Base-by-base conservation (phyloP, 2,113 vertebrate genomes). In the Triplophysa tibetana region DNA sequence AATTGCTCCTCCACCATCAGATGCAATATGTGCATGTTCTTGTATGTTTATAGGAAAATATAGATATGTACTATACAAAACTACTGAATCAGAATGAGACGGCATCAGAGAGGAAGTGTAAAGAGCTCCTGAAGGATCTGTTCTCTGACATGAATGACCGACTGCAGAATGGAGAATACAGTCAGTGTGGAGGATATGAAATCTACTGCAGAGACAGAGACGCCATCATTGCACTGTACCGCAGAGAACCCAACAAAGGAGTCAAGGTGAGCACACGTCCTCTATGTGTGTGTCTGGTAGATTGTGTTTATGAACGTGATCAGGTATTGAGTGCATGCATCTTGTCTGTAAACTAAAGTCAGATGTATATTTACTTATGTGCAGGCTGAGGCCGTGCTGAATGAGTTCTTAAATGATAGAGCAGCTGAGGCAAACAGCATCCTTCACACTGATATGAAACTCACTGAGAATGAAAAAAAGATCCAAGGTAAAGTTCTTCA, bases 101-200 rank as follows among this genome's bases (percentile, higher is more conserved):
- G 0, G 56, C 16, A 6, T 91, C 90, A 12, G 61, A 69, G 24
- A 48, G 56, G 1, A 43, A 21, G 19, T 91, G 88, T 38, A 2
- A 1, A 12, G 38, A 63, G 12, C 67, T 89, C n/a, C 82, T 91
- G 76, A 9, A 5, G 17, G 38, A 87, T 0, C 78, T 87, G 6
- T 82, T 79, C 17, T 16, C 7, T 2, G 48, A 74, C 0, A 66
- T 90, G 33, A 76, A 64, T 24, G 14, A 77, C 4, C 78, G 33
- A 4, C 21, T 89, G 21, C 29, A 73, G 43, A 14, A 62, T 0
- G 87, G 83, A 1, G 7, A 43, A 0, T 92, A 88, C 69, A 68
- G 77, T 69, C 69, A 61, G 2, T 58, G 79, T 29, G 89, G 89
- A 5, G 88, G 91, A 19, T 85, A 89, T 50, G 3, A 86, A 0